phyloP scores from a whole-genome alignment of 1,140 invertebrate species.

The Drosophila kikkawai region DNA sequence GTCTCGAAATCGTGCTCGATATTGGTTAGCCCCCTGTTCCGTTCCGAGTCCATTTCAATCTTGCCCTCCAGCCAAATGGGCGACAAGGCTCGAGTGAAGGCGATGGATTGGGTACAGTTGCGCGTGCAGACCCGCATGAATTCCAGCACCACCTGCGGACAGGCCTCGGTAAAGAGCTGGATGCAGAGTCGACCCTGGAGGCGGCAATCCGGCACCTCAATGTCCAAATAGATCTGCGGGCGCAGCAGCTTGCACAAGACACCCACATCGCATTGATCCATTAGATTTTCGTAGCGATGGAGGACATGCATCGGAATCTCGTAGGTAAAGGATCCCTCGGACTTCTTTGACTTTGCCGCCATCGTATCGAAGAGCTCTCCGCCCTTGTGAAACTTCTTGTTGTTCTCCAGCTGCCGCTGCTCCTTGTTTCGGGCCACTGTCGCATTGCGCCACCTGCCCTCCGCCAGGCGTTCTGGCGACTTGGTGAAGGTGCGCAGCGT shows the following conservation, averaged over 20 bases:
- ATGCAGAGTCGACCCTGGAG: constrained; percentile 60
- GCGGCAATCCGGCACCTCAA: constrained; percentile 44
- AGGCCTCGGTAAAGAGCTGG: constrained; percentile 77
- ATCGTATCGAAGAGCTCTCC: constrained; percentile 58
- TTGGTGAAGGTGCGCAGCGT: constrained; percentile 70
- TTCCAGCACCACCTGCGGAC: constrained; percentile 68
- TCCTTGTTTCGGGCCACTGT: constrained; percentile 61
- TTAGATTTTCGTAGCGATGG: constrained; percentile 68
- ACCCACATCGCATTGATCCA: constrained; percentile 59
- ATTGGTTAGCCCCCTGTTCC: constrained; percentile 30
- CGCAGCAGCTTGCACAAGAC: constrained; percentile 69
- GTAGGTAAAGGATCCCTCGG: constrained; percentile 46
- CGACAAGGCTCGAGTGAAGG: constrained; percentile 54
- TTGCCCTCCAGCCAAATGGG: constrained; percentile 73
- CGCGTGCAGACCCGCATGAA: constrained; percentile 69
- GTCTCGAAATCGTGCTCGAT: constrained; percentile 78
- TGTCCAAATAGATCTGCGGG: constrained; percentile 68
- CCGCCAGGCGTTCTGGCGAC: constrained; percentile 60
- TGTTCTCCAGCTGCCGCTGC: constrained; percentile 54
- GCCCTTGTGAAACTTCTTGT: constrained; percentile 53
- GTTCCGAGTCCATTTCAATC: constrained; percentile 34
- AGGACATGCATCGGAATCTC: constrained; percentile 70
- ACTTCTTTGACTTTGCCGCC: constrained; percentile 43
- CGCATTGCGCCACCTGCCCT: constrained; percentile 59
- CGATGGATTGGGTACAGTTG: constrained; percentile 13